Evolutionary conservation across 2,797 vertebrate genomes (phyloP).

Genomic region (Bovichtus diacanthus): DNA sequence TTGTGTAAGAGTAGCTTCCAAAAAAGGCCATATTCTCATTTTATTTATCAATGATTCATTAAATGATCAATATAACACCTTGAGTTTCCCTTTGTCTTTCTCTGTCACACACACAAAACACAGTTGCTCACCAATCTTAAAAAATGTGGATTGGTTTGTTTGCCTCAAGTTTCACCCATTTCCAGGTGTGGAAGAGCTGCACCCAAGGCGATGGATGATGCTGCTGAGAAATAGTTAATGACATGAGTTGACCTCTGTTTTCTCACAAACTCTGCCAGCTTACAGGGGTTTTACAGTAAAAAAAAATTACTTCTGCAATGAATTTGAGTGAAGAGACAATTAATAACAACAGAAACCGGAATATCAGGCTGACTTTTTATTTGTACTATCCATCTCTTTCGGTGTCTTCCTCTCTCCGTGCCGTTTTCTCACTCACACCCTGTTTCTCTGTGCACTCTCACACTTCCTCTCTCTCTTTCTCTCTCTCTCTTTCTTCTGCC

Average conservation of each 20-base stretch:
- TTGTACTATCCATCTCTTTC: constrained; percentile 22
- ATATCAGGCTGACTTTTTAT: constrained; percentile 12
- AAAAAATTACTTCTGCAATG: constrained; percentile 23
- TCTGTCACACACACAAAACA: neutral
- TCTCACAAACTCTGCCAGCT: constrained; percentile 28
- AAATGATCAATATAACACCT: neutral
- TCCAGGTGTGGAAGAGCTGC: constrained; percentile 21
- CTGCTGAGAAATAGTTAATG: constrained; percentile 39
- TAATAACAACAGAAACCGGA: constrained; percentile 17
- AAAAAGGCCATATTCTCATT: neutral
- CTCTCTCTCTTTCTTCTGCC: constrained; percentile 40
- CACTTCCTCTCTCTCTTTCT: neutral
- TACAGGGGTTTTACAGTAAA: neutral
- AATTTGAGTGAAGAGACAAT: constrained; percentile 28
- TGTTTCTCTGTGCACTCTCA: constrained; percentile 2
- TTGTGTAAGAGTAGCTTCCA: neutral
- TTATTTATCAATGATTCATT: neutral
- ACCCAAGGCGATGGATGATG: neutral
- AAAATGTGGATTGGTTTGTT: constrained; percentile 26
- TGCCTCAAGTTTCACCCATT: constrained; percentile 8
- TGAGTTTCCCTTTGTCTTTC: neutral
- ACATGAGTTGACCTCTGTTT: constrained; percentile 33
- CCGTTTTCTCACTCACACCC: constrained; percentile 20
- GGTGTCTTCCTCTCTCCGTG: constrained; percentile 7
- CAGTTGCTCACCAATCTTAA: neutral